Conservation (phyloP, 2,888 invertebrate genomes). For the Apocheima hispidaria region DNA sequence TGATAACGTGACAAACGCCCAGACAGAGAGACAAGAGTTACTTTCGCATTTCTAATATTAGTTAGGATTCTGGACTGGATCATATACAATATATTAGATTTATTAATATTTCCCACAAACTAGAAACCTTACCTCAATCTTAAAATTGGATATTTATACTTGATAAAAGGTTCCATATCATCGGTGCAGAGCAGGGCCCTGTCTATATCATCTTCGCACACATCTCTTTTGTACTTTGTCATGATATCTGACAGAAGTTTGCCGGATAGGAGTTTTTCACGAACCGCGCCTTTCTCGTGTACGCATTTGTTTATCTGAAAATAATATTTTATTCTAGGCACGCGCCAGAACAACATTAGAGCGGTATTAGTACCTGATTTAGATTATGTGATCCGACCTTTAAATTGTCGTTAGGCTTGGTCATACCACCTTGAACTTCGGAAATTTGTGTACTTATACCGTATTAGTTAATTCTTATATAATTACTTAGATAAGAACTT, state of each 20-base stretch:
- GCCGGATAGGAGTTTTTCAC: constrained; percentile 43
- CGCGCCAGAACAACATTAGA: background rate
- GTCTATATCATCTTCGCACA: constrained; percentile 54
- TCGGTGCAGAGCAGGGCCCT: constrained; percentile 50
- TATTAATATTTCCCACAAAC: no score
- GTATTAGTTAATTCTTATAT: no score
- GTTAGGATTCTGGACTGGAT: no score
- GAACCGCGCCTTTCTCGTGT: constrained; percentile 30
- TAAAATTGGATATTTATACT: constrained; percentile 65
- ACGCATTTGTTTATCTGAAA: constrained; percentile 66
- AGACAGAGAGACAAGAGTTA: no score
- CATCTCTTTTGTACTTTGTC: constrained; percentile 60
- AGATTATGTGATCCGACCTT: background rate
- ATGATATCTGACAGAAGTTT: constrained; percentile 53
- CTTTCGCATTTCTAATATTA: no score
- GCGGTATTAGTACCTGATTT: background rate
- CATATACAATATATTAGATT: no score
- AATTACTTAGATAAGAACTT: no score
- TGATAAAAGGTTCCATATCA: constrained; percentile 61
- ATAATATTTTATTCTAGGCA: background rate
- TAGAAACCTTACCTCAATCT: constrained; percentile 55
- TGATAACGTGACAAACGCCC: no score
- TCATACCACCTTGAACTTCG: background rate
- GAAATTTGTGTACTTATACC: no score
- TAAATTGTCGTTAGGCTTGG: background rate